These are phyloP conservation scores for Rhynchonycteris naso DNA, from an alignment of 2,797 vertebrate species.

Conservation along the genomic window DNA sequence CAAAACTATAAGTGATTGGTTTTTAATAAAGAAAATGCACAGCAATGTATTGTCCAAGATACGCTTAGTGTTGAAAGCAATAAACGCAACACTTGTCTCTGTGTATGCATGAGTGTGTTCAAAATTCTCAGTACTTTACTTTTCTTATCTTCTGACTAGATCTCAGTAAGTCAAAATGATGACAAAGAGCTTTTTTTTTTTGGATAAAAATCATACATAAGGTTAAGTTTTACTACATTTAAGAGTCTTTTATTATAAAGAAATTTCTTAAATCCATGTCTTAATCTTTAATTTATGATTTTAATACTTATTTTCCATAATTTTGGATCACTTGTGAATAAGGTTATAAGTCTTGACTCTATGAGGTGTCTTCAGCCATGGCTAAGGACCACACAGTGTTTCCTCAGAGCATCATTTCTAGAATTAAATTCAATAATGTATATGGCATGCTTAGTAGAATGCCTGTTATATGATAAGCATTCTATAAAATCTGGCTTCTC, in stretches of 20 bases:
- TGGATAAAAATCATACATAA: background rate
- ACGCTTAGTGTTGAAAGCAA: background rate
- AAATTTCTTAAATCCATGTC: conserved; percentile 23
- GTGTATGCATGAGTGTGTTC: background rate
- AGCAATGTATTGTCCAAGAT: background rate
- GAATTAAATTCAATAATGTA: background rate
- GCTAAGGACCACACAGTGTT: background rate
- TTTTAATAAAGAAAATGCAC: conserved; percentile 40
- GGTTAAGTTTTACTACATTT: background rate
- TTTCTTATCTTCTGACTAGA: conserved; percentile 2
- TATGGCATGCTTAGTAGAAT: background rate
- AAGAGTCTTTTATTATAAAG: conserved; percentile 15
- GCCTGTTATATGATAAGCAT: background rate
- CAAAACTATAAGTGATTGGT: conserved; percentile 1
- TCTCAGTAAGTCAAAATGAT: conserved; percentile 27
- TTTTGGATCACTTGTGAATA: conserved; percentile 25
- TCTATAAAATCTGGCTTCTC: background rate
- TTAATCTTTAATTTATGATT: conserved; percentile 35
- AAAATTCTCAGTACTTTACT: background rate
- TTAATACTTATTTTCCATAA: conserved; percentile 37
- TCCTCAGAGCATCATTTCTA: background rate
- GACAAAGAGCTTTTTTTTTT: background rate
- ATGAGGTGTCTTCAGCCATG: background rate
- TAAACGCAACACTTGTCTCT: background rate
- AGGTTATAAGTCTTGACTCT: conserved; percentile 1